These are phyloP conservation scores for Coreoperca whiteheadi DNA, from an alignment of 2,113 vertebrate genomes.

Conservation along the genomic window DNA sequence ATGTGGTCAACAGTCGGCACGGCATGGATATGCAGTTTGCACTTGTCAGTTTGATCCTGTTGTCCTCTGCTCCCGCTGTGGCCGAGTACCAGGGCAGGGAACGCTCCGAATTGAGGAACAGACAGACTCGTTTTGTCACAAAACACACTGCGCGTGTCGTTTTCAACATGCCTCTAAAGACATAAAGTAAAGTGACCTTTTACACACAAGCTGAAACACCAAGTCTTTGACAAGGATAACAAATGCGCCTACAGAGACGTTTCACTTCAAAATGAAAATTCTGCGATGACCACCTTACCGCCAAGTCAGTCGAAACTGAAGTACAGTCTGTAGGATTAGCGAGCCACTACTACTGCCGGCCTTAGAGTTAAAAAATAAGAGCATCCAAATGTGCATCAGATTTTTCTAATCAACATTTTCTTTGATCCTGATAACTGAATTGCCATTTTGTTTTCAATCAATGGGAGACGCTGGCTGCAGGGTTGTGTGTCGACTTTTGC, in stretches of 20 bases:
- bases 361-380: not conserved
- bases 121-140: slow-evolving; percentile 48
- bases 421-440: not conserved
- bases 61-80: slow-evolving; percentile 27
- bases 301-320: not conserved
- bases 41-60: slow-evolving; percentile 18
- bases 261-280: slow-evolving; percentile 34
- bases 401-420: not conserved
- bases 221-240: slow-evolving; percentile 41
- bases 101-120: slow-evolving; percentile 27
- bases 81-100: not conserved
- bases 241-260: slow-evolving; percentile 44
- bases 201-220: slow-evolving; percentile 53
- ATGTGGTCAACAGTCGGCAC: slow-evolving; percentile 53
- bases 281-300: slow-evolving; percentile 7
- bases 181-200: slow-evolving; percentile 16
- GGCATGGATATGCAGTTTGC: slow-evolving; percentile 32
- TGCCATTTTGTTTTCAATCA: not conserved
- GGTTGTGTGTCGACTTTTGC: not conserved
- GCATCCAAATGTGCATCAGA: not conserved
- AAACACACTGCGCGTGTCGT: slow-evolving; percentile 45
- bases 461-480: not conserved
- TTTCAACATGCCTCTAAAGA: slow-evolving; percentile 60
- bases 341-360: not conserved
- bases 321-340: not conserved